phyloP scores from a whole-genome alignment of 2,797 vertebrate species.

The Peromyscus aztecus region DNA sequence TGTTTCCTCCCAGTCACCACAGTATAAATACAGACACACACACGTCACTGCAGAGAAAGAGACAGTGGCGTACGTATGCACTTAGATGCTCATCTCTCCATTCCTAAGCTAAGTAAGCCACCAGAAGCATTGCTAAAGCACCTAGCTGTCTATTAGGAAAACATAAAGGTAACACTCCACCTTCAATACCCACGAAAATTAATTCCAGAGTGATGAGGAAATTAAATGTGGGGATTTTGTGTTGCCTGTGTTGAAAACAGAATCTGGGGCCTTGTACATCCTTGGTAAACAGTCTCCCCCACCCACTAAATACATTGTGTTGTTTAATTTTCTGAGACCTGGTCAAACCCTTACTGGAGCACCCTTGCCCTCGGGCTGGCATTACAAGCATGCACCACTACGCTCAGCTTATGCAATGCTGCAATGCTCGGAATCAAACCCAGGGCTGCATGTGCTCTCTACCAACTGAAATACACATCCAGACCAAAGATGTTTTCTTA shows the following conservation, averaged over 20 bases:
- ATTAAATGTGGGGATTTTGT: background rate
- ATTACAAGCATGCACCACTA: background rate
- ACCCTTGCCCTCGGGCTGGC: background rate
- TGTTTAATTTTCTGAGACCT: background rate
- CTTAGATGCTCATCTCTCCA: background rate
- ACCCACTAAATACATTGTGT: background rate
- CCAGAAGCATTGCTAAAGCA: no score
- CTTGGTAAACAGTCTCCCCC: background rate
- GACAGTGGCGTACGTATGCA: background rate
- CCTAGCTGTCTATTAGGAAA: background rate
- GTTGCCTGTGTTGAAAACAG: background rate
- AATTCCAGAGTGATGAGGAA: background rate
- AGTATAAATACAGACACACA: fast-evolving
- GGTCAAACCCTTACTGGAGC: background rate
- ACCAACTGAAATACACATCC: background rate
- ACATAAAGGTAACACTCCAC: background rate
- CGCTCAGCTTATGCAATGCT: background rate
- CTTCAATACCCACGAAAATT: background rate
- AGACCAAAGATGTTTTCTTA: background rate
- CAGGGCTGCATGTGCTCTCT: background rate
- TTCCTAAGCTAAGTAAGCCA: background rate
- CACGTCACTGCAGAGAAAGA: background rate
- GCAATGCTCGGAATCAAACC: background rate
- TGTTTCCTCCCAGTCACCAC: background rate
- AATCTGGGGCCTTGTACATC: background rate